phyloP scores from a whole-genome alignment of 2,113 vertebrate species.

The Toxostoma redivivum region DNA sequence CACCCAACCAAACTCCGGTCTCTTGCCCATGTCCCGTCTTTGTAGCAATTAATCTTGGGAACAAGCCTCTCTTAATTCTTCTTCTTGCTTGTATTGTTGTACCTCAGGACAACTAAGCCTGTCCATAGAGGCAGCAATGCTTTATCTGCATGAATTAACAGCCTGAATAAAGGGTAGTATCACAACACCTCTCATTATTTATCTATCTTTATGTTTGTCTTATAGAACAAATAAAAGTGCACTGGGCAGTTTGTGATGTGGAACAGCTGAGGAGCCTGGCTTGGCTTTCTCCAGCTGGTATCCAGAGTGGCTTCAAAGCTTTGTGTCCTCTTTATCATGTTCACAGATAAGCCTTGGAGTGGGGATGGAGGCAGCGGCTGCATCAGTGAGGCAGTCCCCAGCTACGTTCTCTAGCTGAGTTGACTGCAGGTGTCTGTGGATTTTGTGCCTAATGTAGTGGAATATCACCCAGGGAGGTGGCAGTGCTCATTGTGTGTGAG shows the following conservation, averaged over 20 bases:
- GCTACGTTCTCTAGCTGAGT: background rate
- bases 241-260: background rate
- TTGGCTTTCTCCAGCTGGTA: background rate
- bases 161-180: background rate
- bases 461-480: background rate
- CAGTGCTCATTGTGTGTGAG: background rate
- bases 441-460: background rate
- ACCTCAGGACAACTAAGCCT: background rate
- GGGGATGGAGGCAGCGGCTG: background rate
- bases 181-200: background rate
- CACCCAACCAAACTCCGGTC: background rate
- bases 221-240: background rate
- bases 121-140: background rate
- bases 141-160: background rate
- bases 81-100: background rate
- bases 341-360: background rate
- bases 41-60: background rate
- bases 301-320: background rate
- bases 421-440: rapidly evolving
- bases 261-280: background rate
- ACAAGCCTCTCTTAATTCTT: background rate
- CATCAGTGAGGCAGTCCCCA: background rate
- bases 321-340: background rate
- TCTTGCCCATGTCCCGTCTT: rapidly evolving
- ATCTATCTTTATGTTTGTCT: background rate